A percentile compares a stretch with the other conserved stretches of the same genome.
phyloP scores from a whole-genome alignment of 2,113 vertebrate genomes.

The Atlantisia rogersi region DNA sequence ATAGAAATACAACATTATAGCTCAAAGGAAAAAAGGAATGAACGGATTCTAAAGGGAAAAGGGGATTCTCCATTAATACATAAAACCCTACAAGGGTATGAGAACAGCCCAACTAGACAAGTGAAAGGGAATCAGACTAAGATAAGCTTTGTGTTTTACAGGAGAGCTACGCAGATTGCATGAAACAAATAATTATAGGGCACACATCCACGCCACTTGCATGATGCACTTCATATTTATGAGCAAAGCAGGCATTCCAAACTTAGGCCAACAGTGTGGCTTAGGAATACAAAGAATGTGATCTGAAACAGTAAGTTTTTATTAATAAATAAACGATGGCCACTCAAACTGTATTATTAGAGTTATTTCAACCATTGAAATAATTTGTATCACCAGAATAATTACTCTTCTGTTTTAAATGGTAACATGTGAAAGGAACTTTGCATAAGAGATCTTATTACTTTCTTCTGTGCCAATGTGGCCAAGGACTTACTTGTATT shows the following conservation, averaged over 20 bases:
- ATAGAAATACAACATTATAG: background rate
- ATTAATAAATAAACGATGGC: rapidly evolving
- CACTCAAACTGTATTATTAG: background rate
- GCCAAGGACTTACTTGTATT: background rate
- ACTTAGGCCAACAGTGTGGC: background rate
- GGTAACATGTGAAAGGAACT: background rate
- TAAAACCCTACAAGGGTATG: background rate
- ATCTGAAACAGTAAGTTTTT: background rate
- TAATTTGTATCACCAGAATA: background rate
- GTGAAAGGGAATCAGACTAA: background rate
- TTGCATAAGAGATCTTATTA: background rate
- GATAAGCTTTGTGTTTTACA: no score
- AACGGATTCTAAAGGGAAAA: background rate
- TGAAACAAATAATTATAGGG: background rate
- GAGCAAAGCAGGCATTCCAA: background rate
- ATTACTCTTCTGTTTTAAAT: background rate
- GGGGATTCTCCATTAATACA: no score
- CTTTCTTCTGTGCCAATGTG: background rate
- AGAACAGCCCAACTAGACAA: background rate
- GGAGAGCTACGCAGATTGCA: background rate
- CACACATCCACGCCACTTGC: background rate
- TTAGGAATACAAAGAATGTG: background rate
- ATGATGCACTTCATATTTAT: background rate
- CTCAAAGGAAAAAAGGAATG: background rate
- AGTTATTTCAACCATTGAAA: background rate